These are phyloP conservation scores for Coregonus clupeaformis DNA, from an alignment of 2,113 vertebrate genomes.

Conservation along the genomic window DNA sequence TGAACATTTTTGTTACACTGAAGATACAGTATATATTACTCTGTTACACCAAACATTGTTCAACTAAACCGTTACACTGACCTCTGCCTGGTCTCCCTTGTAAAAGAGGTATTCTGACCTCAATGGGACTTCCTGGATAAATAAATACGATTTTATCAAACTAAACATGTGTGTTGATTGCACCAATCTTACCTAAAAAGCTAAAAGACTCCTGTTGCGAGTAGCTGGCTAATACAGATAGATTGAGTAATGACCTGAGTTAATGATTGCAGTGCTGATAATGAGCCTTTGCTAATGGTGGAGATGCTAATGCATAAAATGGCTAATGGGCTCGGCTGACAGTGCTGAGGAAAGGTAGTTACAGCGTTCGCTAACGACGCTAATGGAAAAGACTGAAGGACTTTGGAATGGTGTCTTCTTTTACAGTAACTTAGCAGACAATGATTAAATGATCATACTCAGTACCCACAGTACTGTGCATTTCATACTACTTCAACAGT, in stretches of 20 bases:
- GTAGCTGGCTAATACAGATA: neutral
- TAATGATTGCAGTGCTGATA: neutral
- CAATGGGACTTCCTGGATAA: constrained; percentile 38
- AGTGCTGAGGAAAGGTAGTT: neutral
- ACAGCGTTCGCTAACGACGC: neutral
- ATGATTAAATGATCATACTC: no score
- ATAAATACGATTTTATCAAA: no score
- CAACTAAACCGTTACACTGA: constrained; percentile 38
- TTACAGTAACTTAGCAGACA: no score
- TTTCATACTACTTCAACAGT: no score
- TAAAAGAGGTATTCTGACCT: neutral
- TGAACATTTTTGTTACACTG: no score
- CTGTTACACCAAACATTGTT: no score
- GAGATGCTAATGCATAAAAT: neutral
- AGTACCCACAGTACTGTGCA: no score
- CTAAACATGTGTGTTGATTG: constrained; percentile 62
- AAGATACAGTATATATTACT: no score
- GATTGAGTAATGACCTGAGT: neutral
- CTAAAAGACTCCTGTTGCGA: neutral
- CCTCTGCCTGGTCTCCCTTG: constrained; percentile 57
- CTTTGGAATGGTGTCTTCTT: constrained; percentile 22
- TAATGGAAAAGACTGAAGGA: constrained; percentile 74
- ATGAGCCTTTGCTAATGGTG: neutral
- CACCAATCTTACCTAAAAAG: constrained; percentile 66
- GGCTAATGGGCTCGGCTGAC: neutral